Evolutionary conservation across 1,140 invertebrate genomes (phyloP).

Genomic region (Drosophila elegans): DNA sequence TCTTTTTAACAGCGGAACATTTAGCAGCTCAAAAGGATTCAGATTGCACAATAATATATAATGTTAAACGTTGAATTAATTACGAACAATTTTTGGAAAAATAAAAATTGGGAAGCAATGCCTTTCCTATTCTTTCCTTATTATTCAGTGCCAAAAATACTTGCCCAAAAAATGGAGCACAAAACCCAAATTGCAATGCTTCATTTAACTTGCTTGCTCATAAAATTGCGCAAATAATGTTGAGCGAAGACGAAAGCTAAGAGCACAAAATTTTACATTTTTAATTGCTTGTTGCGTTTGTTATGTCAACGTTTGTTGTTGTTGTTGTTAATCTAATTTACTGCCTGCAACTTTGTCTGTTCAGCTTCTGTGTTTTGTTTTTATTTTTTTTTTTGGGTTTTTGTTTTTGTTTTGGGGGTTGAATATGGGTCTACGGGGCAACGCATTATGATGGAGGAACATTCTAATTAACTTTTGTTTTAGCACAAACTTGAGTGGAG

Average conservation of each 20-base stretch:
- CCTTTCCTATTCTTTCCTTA: not conserved
- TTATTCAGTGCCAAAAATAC: too few species aligned
- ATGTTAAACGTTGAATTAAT: too few species aligned
- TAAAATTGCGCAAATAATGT: conserved; percentile 58
- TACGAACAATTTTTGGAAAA: too few species aligned
- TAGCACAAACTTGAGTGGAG: conserved; percentile 70
- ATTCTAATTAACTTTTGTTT: conserved; percentile 83
- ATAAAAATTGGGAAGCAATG: too few species aligned
- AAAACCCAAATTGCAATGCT: conserved; percentile 45
- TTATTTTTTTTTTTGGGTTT: conserved; percentile 19
- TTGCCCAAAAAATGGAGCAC: conserved; percentile 18
- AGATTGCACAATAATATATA: too few species aligned
- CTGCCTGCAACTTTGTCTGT: conserved; percentile 78
- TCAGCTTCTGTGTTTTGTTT: conserved; percentile 42
- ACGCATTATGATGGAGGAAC: conserved; percentile 74
- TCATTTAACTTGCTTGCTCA: conserved; percentile 52
- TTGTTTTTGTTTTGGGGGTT: conserved; percentile 23
- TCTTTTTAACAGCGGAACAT: not conserved
- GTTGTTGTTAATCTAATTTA: conserved; percentile 80
- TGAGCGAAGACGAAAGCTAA: conserved; percentile 39
- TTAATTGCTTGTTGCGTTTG: conserved; percentile 77
- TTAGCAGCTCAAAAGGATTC: too few species aligned
- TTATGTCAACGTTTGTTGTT: conserved; percentile 73
- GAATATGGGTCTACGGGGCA: conserved; percentile 25
- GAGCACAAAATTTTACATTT: conserved; percentile 68